Evolutionary conservation across 2,888 invertebrate genomes (phyloP).

Genomic region (Drosophila macrospina): DNA sequence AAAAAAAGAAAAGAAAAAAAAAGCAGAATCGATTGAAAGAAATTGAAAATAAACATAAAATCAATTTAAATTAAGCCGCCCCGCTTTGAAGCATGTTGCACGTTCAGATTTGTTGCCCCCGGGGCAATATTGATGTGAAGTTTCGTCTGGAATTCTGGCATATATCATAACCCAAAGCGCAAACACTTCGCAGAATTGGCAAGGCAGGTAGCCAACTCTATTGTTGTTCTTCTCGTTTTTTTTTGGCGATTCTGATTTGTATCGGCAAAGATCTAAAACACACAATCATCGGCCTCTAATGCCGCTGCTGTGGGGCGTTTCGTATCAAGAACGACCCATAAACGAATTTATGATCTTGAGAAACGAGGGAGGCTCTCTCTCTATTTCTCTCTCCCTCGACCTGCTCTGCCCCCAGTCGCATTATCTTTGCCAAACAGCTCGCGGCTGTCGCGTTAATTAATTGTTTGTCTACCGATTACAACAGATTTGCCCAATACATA

Average conservation of each 20-base stretch:
- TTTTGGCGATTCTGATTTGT: slow-evolving; percentile 57
- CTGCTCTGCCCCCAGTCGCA: slow-evolving; percentile 10
- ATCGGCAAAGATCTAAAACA: slow-evolving; percentile 73
- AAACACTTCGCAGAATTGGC: slow-evolving; percentile 62
- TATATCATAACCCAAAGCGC: slow-evolving; percentile 60
- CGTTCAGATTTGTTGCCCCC: slow-evolving; percentile 44
- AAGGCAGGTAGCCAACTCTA: slow-evolving; percentile 68
- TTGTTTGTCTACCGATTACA: slow-evolving; percentile 72
- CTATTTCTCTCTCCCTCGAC: neutral
- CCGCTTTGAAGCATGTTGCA: slow-evolving; percentile 39
- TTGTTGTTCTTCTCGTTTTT: slow-evolving; percentile 43
- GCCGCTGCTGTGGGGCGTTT: slow-evolving; percentile 31
- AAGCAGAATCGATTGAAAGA: slow-evolving; percentile 21
- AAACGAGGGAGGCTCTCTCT: slow-evolving; percentile 7
- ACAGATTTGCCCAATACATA: slow-evolving; percentile 25
- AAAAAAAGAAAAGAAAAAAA: slow-evolving; percentile 22
- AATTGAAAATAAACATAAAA: slow-evolving; percentile 48
- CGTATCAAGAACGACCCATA: slow-evolving; percentile 39
- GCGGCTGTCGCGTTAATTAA: slow-evolving; percentile 65
- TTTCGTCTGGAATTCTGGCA: slow-evolving; percentile 33
- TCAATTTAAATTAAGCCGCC: slow-evolving; percentile 71
- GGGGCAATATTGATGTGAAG: slow-evolving; percentile 15
- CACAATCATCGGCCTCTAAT: slow-evolving; percentile 36
- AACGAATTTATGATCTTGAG: slow-evolving; percentile 42
- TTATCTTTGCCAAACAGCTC: slow-evolving; percentile 53